These are phyloP conservation scores for Cynopterus sphinx DNA, from an alignment of 2,797 vertebrate genomes.

Conservation along the genomic window DNA sequence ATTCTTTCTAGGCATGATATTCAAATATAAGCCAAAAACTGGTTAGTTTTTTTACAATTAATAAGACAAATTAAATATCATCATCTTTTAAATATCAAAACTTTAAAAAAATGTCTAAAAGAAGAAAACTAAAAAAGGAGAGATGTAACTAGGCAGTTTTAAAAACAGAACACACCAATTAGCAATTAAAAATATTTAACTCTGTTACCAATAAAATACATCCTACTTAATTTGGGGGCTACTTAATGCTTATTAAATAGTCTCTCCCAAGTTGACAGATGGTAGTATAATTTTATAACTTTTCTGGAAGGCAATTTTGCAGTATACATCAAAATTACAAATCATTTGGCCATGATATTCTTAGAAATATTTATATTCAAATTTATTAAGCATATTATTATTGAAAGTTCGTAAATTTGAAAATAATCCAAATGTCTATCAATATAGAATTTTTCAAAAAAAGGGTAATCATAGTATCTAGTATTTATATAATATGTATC, in stretches of 20 bases:
- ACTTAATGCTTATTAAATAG: background rate
- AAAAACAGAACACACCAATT: background rate
- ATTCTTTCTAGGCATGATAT: background rate
- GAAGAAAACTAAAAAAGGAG: background rate
- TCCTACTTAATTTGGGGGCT: background rate
- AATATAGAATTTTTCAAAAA: background rate
- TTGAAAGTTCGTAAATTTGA: background rate
- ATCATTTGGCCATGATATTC: background rate
- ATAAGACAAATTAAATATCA: background rate
- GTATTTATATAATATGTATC: background rate
- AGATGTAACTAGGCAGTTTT: background rate
- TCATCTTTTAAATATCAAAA: background rate
- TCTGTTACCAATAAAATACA: background rate
- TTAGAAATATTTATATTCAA: constrained; percentile 5
- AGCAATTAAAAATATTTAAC: background rate
- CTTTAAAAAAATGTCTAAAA: background rate
- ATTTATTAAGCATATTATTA: background rate
- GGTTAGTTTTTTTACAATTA: background rate
- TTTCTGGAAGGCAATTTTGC: background rate
- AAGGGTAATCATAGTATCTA: background rate
- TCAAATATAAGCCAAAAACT: background rate
- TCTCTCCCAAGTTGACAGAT: background rate
- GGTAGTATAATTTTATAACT: background rate
- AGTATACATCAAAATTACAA: background rate
- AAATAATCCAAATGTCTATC: background rate